Evolutionary conservation across 2,113 vertebrate species (phyloP).

Genomic region (Oryzias melastigma): DNA sequence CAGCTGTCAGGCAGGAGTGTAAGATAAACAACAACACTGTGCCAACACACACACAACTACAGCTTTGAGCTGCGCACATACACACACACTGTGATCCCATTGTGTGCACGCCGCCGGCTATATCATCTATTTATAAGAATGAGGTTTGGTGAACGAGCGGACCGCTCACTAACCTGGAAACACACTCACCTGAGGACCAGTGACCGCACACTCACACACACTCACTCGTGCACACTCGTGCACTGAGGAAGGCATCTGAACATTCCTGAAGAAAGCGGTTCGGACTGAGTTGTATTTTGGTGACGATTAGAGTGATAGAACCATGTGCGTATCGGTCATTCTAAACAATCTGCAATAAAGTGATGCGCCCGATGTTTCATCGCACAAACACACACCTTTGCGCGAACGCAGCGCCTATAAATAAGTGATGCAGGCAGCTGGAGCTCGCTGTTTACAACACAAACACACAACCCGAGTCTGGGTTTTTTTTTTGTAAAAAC

Average conservation of each 20-base stretch:
- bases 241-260: too few species aligned
- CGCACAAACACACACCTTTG: constrained; percentile 15
- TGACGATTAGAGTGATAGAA: neutral
- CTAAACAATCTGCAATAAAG: constrained; percentile 18
- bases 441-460: constrained; percentile 39
- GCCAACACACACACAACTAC: constrained; percentile 47
- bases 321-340: constrained; percentile 12
- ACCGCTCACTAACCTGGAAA: constrained; percentile 64
- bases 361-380: constrained; percentile 28
- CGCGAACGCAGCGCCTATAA: constrained; percentile 45
- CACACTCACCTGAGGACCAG: constrained; percentile 59
- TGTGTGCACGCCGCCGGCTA: constrained; percentile 52
- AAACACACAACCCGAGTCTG: constrained; percentile 28
- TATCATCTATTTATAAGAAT: constrained; percentile 68
- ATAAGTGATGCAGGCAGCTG: constrained; percentile 67
- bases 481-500: constrained; percentile 7
- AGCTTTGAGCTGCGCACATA: constrained; percentile 11
- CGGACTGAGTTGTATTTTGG: too few species aligned
- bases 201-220: neutral
- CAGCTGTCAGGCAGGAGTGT: constrained; percentile 56
- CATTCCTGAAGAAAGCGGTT: too few species aligned
- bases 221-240: too few species aligned
- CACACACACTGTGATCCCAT: constrained; percentile 21
- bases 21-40: constrained; percentile 68
- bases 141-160: constrained; percentile 61